These are phyloP conservation scores for Sarcoramphus papa DNA, from an alignment of 2,797 vertebrate species.

Conservation along the genomic window DNA sequence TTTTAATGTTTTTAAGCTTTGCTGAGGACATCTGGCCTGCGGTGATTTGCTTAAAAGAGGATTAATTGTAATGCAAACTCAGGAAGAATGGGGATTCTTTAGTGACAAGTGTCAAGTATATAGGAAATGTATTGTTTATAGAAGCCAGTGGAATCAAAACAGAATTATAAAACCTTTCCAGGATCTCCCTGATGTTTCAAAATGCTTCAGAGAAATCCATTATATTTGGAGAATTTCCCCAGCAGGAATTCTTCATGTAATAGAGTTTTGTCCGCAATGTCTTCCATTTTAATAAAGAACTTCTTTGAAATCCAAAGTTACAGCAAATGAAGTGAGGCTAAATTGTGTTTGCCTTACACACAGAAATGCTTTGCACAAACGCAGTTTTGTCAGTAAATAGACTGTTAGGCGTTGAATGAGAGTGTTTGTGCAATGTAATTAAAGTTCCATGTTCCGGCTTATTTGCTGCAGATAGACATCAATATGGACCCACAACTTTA, in stretches of 20 bases:
- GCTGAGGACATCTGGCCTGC: slow-evolving; percentile 15
- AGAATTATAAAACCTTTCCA: neutral
- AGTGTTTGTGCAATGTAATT: neutral
- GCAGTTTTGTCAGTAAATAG: neutral
- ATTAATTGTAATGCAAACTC: slow-evolving; percentile 49
- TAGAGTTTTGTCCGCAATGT: neutral
- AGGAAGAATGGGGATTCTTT: slow-evolving; percentile 13
- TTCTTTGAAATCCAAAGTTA: neutral
- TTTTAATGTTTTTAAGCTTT: slow-evolving; percentile 17
- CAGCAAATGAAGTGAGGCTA: neutral
- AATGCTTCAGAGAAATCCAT: slow-evolving; percentile 2
- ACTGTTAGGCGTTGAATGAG: fast-evolving
- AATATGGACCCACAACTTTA: neutral
- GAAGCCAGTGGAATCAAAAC: neutral
- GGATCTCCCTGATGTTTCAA: neutral
- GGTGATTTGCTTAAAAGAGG: slow-evolving; percentile 36
- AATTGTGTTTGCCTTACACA: fast-evolving
- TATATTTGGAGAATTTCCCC: neutral
- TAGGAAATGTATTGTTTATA: neutral
- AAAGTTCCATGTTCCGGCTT: neutral
- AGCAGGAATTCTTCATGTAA: neutral
- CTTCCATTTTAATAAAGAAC: neutral
- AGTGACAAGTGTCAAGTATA: slow-evolving; percentile 18
- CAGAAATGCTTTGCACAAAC: neutral
- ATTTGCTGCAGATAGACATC: neutral